Base-by-base conservation (phyloP, 1,140 invertebrate species). In the Chlorops oryzae region DNA sequence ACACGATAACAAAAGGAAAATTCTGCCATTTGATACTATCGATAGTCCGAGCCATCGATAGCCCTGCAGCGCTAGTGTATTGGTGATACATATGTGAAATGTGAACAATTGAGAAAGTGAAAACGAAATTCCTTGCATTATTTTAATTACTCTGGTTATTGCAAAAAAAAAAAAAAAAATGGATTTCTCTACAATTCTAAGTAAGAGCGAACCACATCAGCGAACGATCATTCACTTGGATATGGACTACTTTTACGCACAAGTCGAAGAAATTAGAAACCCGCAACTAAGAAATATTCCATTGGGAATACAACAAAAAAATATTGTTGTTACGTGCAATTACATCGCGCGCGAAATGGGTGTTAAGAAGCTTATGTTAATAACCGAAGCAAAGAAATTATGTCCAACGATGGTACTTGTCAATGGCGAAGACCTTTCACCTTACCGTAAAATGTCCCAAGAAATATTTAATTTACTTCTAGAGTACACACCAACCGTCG, bases 231-330 rank as follows among this genome's bases (percentile, higher is more conserved):
- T 89, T 58, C 84, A 90, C 60, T 73, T 90, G 59, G 83, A 89
- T 65, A 76, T 88, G 58, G 84, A 89, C 60, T 88, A 84, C 65
- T 90, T 87, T 72, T 90, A 90, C 72, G 87, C 87, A 44, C 87
- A 90, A 77, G 86, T 89, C 51, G 87, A 90, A 74, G 85, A 83
- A 76, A 59, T 86, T 23, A 77, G 78, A 51, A 79, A 86, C 65
- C 85, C 86, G 2, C 74, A 80, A 56, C 66, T 84, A 13, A 73
- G 75, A 35, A 72, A 73, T 18, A 78, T 80, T 56, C 86, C 87
- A 1, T 68, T 90, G 28, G 87, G 86, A 23, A 80, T 90, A 5
- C 81, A 87, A 65, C 87, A 90, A 70, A 88, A 89, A 63, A 86
- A 82, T 61, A 77, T 86, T 47, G 80, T 90, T 23, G 85, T 89